Conservation (phyloP, 2,888 invertebrate genomes). For the Gastracanthus pulcherrimus region DNA sequence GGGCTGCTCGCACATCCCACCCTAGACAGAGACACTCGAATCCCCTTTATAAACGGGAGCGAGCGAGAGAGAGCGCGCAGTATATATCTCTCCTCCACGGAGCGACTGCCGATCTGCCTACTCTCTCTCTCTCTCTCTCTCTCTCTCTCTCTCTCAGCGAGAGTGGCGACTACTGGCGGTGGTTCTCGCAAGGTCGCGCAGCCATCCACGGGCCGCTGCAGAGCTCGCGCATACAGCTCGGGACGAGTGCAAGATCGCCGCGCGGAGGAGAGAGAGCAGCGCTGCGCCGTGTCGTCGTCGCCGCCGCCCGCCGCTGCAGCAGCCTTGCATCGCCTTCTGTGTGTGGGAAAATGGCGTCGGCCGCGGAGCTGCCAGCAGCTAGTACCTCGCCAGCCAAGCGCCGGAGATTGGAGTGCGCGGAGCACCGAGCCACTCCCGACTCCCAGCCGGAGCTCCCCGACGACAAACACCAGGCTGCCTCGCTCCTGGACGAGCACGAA, state of each 20-base stretch:
- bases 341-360: conserved; percentile 76
- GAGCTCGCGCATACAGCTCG: background rate
- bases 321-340: conserved; percentile 23
- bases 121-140: too few relatives aligned
- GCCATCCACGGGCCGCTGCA: background rate
- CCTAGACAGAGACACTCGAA: too few relatives aligned
- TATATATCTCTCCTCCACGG: too few relatives aligned
- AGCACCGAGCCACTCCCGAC: background rate
- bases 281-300: conserved; percentile 10
- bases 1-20: too few relatives aligned
- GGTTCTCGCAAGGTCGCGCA: background rate
- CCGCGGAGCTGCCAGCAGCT: conserved; percentile 75
- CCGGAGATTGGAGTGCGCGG: conserved; percentile 7
- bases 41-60: too few relatives aligned
- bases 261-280: background rate
- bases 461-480: conserved; percentile 65
- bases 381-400: conserved; percentile 65
- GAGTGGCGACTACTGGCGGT: background rate
- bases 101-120: too few relatives aligned
- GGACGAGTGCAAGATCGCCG: background rate
- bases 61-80: too few relatives aligned
- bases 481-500: conserved; percentile 70
- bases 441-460: conserved; percentile 57
- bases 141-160: too few relatives aligned
- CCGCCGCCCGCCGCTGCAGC: conserved; percentile 29